phyloP scores from a whole-genome alignment of 1,140 invertebrate species.

The Neodiprion fabricii region DNA sequence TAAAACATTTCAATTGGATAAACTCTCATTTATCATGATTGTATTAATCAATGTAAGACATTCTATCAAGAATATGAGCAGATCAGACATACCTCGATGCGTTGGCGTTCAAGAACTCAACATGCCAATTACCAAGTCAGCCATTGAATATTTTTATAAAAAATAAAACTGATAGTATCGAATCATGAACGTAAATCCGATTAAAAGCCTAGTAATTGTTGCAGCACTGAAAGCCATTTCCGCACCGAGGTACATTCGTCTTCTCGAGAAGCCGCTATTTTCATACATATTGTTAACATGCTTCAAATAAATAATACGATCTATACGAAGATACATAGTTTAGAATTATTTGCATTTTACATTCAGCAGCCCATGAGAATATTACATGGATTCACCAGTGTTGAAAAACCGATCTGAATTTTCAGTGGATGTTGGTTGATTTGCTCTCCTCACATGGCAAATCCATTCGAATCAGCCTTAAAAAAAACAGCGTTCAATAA shows the following conservation, averaged over 20 bases:
- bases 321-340: background rate
- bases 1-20: background rate
- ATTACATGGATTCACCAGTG: background rate
- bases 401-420: background rate
- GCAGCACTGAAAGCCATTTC: background rate
- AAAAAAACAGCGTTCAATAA: background rate
- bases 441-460: background rate
- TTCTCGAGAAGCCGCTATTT: background rate
- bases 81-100: background rate
- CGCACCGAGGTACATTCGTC: background rate
- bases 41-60: background rate
- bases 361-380: background rate
- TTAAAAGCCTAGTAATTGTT: background rate
- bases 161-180: background rate
- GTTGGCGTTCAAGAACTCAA: background rate
- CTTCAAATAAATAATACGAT: background rate
- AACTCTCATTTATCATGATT: background rate
- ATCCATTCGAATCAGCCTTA: background rate
- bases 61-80: slow-evolving; percentile 1
- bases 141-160: slow-evolving; percentile 6
- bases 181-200: background rate
- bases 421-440: background rate
- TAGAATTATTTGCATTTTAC: background rate
- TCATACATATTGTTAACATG: background rate
- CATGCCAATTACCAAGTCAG: background rate